phyloP scores from a whole-genome alignment of 2,797 vertebrate genomes.

The Crypturellus tataupa region DNA sequence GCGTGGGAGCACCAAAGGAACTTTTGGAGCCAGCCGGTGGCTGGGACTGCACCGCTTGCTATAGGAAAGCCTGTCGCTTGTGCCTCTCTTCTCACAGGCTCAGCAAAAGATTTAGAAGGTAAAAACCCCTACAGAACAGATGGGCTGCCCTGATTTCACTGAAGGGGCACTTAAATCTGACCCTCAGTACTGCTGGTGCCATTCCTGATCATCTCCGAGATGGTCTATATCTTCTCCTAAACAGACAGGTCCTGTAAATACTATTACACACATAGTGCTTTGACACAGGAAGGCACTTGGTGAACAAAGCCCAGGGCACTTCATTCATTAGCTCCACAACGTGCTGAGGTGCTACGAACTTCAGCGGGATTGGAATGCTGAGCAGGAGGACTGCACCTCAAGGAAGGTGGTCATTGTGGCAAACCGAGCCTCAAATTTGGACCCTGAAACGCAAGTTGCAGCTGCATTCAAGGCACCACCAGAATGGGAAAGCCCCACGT shows the following conservation, averaged over 20 bases:
- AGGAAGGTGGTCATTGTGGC: fast-evolving
- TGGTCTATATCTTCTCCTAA: background rate
- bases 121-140: background rate
- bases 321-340: background rate
- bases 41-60: too few relatives aligned
- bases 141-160: background rate
- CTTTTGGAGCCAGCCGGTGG: too few relatives aligned
- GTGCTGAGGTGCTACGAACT: background rate
- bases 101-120: too few relatives aligned
- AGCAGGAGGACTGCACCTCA: background rate
- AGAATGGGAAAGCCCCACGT: background rate
- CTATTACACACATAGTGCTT: background rate
- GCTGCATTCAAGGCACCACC: background rate
- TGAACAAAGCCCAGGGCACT: background rate
- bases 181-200: background rate
- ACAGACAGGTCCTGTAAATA: background rate
- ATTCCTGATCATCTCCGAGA: background rate
- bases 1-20: too few relatives aligned
- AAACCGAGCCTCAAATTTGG: background rate
- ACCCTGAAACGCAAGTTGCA: background rate
- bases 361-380: background rate
- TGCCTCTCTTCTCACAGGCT: too few relatives aligned
- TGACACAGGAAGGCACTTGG: background rate
- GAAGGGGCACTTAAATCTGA: background rate
- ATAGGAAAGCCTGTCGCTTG: too few relatives aligned